Evolutionary conservation across 2,888 invertebrate genomes (phyloP).

Genomic region (Ellobium chinense): DNA sequence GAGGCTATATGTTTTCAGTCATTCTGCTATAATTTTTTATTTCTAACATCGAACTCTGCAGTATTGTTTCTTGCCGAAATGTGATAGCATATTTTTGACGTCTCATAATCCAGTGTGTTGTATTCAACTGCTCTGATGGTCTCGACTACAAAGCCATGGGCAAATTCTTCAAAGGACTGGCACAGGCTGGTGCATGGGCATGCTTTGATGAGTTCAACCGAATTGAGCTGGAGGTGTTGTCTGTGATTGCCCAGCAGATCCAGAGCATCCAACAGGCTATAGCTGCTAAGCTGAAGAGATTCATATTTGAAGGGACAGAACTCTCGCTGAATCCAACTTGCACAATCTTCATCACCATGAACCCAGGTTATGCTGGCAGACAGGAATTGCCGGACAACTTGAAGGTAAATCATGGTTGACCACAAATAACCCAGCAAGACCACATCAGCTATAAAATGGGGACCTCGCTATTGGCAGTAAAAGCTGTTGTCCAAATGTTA

Average conservation of each 20-base stretch:
- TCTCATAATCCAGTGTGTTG: conserved; percentile 88
- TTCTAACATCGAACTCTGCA: too few species aligned
- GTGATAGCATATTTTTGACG: too few species aligned
- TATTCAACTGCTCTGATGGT: conserved; percentile 97
- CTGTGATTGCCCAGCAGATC: conserved; percentile 96
- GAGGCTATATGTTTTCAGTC: too few species aligned
- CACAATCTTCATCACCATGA: conserved; percentile 80
- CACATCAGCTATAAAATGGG: too few species aligned
- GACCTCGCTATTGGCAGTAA: too few species aligned
- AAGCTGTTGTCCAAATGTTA: too few species aligned
- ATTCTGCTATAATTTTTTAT: too few species aligned
- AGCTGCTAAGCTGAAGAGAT: conserved; percentile 87
- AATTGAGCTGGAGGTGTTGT: conserved; percentile 93
- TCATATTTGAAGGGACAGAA: conserved; percentile 83
- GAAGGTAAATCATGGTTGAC: conserved; percentile 67
- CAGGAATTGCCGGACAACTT: conserved; percentile 80
- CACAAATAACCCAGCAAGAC: too few species aligned
- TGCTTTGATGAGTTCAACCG: conserved; percentile 98
- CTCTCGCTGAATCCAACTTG: conserved; percentile 78
- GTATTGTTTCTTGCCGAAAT: too few species aligned
- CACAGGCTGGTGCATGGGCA: conserved; percentile 91
- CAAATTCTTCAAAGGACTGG: conserved; percentile 96
- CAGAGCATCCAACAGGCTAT: conserved; percentile 93
- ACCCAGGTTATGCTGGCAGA: conserved; percentile 80
- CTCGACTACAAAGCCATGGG: conserved; percentile 95